Evolutionary conservation across 2,888 invertebrate genomes (phyloP).

Genomic region (Rhyacophila evoluta): DNA sequence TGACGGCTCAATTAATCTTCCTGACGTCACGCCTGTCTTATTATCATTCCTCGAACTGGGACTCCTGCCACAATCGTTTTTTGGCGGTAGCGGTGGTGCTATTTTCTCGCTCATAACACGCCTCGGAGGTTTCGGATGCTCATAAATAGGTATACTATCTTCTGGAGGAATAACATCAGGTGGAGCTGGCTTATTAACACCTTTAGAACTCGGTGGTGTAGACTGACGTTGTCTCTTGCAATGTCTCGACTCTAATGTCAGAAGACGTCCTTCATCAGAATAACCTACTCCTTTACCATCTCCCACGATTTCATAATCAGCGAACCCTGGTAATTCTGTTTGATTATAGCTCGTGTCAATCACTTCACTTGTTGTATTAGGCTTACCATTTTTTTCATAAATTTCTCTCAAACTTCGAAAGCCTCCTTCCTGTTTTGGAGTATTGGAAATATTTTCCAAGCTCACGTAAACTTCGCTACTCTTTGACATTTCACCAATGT

Average conservation of each 20-base stretch:
- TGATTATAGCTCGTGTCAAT: not conserved
- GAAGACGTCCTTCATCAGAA: constrained; percentile 72
- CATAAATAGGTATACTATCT: constrained; percentile 70
- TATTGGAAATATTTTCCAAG: constrained; percentile 58
- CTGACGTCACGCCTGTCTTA: constrained; percentile 58
- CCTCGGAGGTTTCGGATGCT: constrained; percentile 72
- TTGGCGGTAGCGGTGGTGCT: constrained; percentile 68
- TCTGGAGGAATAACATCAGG: constrained; percentile 77
- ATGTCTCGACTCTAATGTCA: constrained; percentile 81
- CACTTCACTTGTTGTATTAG: not conserved
- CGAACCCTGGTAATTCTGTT: not conserved
- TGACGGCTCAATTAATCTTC: constrained; percentile 56
- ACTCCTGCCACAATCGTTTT: constrained; percentile 78
- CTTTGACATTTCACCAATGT: not conserved
- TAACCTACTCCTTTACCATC: constrained; percentile 49
- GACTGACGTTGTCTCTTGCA: constrained; percentile 78
- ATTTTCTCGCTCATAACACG: constrained; percentile 63
- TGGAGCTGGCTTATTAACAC: constrained; percentile 67
- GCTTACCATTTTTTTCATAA: constrained; percentile 67
- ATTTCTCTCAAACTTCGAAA: constrained; percentile 76
- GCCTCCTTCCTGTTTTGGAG: not conserved
- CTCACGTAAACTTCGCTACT: not conserved
- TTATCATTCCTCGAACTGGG: constrained; percentile 65
- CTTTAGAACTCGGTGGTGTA: constrained; percentile 67
- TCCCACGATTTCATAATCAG: constrained; percentile 53